Evolutionary conservation across 2,113 vertebrate species (phyloP).

Genomic region (Myotis yumanensis): DNA sequence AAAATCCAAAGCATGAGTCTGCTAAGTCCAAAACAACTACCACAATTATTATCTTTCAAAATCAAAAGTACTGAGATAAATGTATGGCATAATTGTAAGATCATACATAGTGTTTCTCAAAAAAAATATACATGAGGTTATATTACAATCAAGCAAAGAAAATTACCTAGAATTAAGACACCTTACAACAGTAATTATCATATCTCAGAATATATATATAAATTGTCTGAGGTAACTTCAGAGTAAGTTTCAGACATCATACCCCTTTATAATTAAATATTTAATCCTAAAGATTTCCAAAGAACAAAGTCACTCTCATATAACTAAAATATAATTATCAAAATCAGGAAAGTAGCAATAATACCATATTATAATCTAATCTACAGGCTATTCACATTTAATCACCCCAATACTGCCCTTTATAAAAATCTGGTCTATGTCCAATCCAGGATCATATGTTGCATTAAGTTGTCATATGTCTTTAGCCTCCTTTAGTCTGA

Average conservation of each 20-base stretch:
- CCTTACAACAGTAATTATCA: background rate
- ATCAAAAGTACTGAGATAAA: background rate
- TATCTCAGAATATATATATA: background rate
- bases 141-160: slow-evolving; percentile 16
- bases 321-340: background rate
- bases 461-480: background rate
- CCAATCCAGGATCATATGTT: background rate
- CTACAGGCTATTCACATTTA: slow-evolving; percentile 24
- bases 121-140: background rate
- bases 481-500: background rate
- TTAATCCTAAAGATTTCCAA: slow-evolving; percentile 19
- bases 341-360: slow-evolving; percentile 43
- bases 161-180: slow-evolving; percentile 26
- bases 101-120: background rate
- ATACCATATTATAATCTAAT: background rate
- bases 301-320: background rate
- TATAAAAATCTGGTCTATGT: background rate
- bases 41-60: slow-evolving; percentile 37
- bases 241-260: background rate
- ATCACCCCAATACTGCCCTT: background rate
- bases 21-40: background rate
- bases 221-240: background rate
- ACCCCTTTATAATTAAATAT: background rate
- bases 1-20: background rate
- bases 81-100: background rate